Conservation (phyloP, 2,113 vertebrate genomes). For the Eudyptes chrysolophus region DNA sequence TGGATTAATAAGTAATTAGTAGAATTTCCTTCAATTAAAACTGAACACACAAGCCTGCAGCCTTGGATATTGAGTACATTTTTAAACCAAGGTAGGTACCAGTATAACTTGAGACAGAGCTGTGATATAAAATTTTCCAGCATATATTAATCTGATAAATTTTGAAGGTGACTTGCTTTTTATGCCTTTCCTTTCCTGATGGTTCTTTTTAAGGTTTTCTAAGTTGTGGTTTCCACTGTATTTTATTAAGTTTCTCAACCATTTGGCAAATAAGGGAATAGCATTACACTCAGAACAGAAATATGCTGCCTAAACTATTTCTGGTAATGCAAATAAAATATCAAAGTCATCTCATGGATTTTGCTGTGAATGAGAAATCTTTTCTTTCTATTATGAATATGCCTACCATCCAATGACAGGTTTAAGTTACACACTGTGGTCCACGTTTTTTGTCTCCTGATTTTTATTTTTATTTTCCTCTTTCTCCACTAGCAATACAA, state of each 20-base stretch:
- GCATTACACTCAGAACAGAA: neutral
- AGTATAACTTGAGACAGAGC: neutral
- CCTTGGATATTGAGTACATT: conserved; percentile 12
- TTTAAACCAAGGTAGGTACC: conserved; percentile 1
- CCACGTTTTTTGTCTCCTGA: neutral
- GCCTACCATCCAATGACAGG: neutral
- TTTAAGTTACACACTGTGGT: neutral
- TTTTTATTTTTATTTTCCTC: neutral
- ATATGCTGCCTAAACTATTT: neutral
- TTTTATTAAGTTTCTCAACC: neutral
- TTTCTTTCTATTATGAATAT: neutral
- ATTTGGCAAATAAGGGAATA: neutral
- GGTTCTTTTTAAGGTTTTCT: neutral
- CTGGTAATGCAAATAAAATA: neutral
- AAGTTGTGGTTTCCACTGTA: neutral
- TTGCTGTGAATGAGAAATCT: neutral
- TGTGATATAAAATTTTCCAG: neutral
- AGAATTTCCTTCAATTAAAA: conserved; percentile 42
- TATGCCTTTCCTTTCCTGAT: neutral
- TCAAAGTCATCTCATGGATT: neutral
- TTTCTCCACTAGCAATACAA: neutral
- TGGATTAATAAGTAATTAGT: conserved; percentile 49
- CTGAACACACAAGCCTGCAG: conserved; percentile 18
- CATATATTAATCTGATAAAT: neutral
- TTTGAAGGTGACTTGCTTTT: neutral